Base-by-base conservation (phyloP, 1,140 invertebrate genomes). In the Hyposmocoma kahamanoa region DNA sequence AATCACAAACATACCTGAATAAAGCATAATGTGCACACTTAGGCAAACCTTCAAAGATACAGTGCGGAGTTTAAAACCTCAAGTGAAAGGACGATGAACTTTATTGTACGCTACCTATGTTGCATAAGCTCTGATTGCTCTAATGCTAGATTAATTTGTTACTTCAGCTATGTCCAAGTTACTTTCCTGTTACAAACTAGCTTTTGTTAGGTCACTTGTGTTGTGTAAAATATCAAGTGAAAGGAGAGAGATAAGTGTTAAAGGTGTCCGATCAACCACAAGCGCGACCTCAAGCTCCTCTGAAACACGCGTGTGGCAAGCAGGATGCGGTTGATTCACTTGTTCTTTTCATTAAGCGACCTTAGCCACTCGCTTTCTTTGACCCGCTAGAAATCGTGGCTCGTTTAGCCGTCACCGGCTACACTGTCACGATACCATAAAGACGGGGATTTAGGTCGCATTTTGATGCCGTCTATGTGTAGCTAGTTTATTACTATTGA, bases 301-400 rank as follows among this genome's bases (percentile, higher is more conserved):
- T 36, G n/a, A 15, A 36, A 26, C 5, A 26, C 11, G 11, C 24
- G 11, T 26, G 24, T 26, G 11, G 11, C 24, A 6, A 6, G 5
- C 24, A 26, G 24, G 24, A 26, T 26, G 24, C 24, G 24, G 24
- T 26, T 11, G 11, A 26, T 6, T 6, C 11, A 26, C 24, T 26
- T 26, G 24, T 26, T n/a, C n/a, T n/a, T n/a, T n/a, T n/a, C n/a
- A n/a, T n/a, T n/a, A n/a, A 11, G 24, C 5, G 11, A 26, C 24
- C 24, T 6, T 53, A 46, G 22, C 44, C 47, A 53, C 47, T 61
- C 50, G 51, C 72, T 76, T 73, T 73, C 72, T 67, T 71, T 71
- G 65, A 75, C 68, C 67, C n/a, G n/a, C n/a, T n/a, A n/a, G n/a
- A n/a, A n/a, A n/a, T n/a, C n/a, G n/a, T n/a, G n/a, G n/a, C n/a